These are phyloP conservation scores for Zosterops pallidus DNA, from an alignment of 2,113 vertebrate species.

Conservation along the genomic window DNA sequence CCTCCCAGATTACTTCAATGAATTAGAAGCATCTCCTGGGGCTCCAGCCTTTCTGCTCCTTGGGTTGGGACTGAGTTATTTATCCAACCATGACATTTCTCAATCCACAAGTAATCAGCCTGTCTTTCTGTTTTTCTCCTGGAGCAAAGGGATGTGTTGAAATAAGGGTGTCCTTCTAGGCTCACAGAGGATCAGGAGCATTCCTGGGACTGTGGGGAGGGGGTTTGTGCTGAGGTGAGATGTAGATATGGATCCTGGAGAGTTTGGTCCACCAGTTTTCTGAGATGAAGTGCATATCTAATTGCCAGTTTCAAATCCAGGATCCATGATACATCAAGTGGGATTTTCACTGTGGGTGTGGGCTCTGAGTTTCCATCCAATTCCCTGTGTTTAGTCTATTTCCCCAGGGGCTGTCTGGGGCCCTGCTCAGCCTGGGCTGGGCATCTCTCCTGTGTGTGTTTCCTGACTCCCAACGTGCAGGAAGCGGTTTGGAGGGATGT, in stretches of 20 bases:
- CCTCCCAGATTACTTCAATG: neutral
- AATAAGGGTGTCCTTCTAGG: fast-evolving
- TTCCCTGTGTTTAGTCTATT: neutral
- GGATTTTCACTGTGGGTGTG: neutral
- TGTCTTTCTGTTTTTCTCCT: neutral
- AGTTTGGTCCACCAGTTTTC: neutral
- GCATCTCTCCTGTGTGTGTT: neutral
- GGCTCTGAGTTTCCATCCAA: neutral
- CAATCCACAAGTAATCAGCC: neutral
- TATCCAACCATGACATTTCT: neutral
- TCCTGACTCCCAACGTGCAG: neutral
- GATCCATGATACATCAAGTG: fast-evolving
- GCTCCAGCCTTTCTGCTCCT: neutral
- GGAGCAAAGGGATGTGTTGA: neutral
- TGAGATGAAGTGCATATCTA: fast-evolving
- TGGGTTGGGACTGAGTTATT: neutral
- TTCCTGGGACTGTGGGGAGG: neutral
- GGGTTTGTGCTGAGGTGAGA: neutral
- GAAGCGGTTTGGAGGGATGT: neutral
- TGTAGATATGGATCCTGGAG: fast-evolving
- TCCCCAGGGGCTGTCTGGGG: neutral
- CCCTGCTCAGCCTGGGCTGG: neutral
- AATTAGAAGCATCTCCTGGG: neutral
- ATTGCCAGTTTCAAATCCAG: neutral
- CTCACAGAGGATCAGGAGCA: neutral